Conservation (phyloP, 2,888 invertebrate species). For the Hedya salicella region DNA sequence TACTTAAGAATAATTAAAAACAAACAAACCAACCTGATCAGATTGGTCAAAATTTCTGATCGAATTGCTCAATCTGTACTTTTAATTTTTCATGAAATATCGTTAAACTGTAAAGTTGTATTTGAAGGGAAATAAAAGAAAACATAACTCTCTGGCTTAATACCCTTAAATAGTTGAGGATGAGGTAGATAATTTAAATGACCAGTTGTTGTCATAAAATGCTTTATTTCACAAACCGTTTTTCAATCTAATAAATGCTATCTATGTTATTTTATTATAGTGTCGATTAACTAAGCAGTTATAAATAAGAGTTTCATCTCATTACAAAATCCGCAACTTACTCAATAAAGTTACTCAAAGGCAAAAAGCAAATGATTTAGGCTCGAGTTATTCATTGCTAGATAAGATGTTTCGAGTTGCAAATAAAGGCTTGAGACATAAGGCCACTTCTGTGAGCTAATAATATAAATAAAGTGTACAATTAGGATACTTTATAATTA, state of each 20-base stretch:
- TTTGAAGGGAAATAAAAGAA: no score
- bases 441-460: neutral
- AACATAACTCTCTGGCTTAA: no score
- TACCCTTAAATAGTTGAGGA: no score
- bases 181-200: neutral
- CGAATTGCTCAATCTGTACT: no score
- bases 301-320: neutral
- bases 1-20: no score
- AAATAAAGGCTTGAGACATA: neutral
- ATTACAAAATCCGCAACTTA: neutral
- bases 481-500: constrained; percentile 4
- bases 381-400: neutral
- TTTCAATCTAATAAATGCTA: constrained; percentile 41
- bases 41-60: no score
- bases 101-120: no score
- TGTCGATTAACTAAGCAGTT: constrained; percentile 41
- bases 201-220: constrained; percentile 7
- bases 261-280: constrained; percentile 18
- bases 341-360: constrained; percentile 8
- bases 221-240: constrained; percentile 25
- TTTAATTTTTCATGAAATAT: no score
- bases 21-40: no score
- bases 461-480: neutral
- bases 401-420: neutral
- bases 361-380: constrained; percentile 3